These are phyloP conservation scores for Sanderia malayensis DNA, from an alignment of 30 jellyfish, hydroid and myxozoan genomes.

Conservation along the genomic window DNA sequence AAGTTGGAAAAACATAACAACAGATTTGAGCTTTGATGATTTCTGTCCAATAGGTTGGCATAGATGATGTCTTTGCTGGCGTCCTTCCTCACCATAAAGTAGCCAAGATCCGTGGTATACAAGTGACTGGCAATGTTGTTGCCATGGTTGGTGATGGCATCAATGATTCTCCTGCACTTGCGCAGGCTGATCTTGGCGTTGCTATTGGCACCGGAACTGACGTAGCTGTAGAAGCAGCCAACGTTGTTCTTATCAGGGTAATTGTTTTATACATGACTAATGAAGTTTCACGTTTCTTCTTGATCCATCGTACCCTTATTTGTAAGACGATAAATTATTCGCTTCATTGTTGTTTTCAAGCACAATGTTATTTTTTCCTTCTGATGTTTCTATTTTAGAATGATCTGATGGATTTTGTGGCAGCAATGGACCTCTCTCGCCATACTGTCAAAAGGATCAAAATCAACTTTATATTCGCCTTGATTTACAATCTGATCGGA, in stretches of 20 bases:
- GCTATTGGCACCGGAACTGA: constrained; percentile 99
- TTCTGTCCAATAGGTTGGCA: constrained; percentile 71
- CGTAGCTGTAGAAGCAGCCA: constrained; percentile 99
- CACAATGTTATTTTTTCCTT: not conserved
- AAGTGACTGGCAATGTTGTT: constrained; percentile 69
- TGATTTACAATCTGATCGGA: constrained; percentile 88
- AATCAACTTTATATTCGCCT: constrained; percentile 90
- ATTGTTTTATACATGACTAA: not conserved
- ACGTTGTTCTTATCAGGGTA: constrained; percentile 89
- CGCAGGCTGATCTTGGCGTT: constrained; percentile 98
- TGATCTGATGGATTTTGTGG: constrained; percentile 92
- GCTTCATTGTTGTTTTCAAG: no score
- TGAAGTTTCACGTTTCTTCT: no score
- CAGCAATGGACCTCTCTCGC: constrained; percentile 91
- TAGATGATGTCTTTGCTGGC: constrained; percentile 71
- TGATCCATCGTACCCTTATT: no score
- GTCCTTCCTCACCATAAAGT: constrained; percentile 98
- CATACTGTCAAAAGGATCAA: constrained; percentile 84
- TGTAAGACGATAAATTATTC: no score
- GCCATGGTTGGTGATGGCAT: constrained; percentile 99
- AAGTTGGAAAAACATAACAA: no score
- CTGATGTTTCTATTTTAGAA: constrained; percentile 47
- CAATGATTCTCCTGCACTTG: constrained; percentile 98
- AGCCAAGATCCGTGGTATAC: constrained; percentile 77
- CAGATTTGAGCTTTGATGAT: no score